Evolutionary conservation across 2,797 vertebrate genomes (phyloP).

Genomic region (Phrynocephalus guinanensis): DNA sequence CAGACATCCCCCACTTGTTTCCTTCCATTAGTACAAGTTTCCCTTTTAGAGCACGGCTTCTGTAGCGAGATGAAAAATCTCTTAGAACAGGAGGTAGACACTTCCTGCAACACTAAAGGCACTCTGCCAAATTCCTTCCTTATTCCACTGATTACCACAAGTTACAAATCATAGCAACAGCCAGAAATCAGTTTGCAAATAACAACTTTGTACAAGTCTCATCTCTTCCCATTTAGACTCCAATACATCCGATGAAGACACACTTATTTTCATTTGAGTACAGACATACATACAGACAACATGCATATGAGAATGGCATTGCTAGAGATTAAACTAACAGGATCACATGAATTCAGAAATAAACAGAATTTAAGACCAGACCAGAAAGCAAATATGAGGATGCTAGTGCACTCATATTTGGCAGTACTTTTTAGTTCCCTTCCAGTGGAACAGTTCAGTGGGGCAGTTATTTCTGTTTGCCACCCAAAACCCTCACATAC

Average conservation of each 20-base stretch:
- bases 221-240: background rate
- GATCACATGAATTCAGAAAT: background rate
- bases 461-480: background rate
- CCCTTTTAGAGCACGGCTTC: conserved; percentile 65
- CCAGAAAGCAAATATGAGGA: too few relatives aligned
- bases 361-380: background rate
- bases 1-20: conserved; percentile 71
- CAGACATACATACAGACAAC: too few relatives aligned
- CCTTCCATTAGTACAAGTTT: conserved; percentile 70
- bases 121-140: conserved; percentile 73
- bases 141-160: conserved; percentile 58
- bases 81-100: conserved; percentile 64
- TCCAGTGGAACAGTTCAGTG: background rate
- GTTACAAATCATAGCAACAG: conserved; percentile 38
- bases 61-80: conserved; percentile 67
- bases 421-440: too few relatives aligned
- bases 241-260: background rate
- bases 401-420: too few relatives aligned
- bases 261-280: background rate
- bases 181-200: conserved; percentile 8
- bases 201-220: background rate
- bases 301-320: too few relatives aligned
- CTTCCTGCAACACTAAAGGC: conserved; percentile 67
- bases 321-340: too few relatives aligned
- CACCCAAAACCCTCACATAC: conserved; percentile 1